These are phyloP conservation scores for Diloba caeruleocephala DNA, from an alignment of 2,888 invertebrate species.

Conservation along the genomic window DNA sequence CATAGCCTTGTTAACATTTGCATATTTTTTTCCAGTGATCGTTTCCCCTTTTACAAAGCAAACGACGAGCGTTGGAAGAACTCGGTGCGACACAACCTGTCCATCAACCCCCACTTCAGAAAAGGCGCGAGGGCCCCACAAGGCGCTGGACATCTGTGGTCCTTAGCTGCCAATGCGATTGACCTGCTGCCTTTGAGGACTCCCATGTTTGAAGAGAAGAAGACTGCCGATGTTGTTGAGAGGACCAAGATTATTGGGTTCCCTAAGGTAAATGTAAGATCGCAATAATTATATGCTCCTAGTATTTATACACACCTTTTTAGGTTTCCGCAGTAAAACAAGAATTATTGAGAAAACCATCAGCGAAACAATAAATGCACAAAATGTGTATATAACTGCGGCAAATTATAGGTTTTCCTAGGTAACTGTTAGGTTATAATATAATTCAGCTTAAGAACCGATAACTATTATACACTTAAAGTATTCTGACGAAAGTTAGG, in stretches of 20 bases:
- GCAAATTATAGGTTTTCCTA: no score
- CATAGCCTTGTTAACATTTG: no score
- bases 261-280: constrained; percentile 73
- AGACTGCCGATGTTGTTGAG: constrained; percentile 55
- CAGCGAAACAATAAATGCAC: no score
- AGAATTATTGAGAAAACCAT: no score
- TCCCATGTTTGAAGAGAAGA: constrained; percentile 65
- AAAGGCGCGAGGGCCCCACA: constrained; percentile 96
- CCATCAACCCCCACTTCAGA: constrained; percentile 96
- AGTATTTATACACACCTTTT: no score
- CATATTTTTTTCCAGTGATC: constrained; percentile 90
- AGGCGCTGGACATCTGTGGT: constrained; percentile 97
- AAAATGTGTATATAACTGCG: no score
- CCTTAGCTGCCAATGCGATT: constrained; percentile 91
- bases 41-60: constrained; percentile 96
- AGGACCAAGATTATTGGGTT: constrained; percentile 71
- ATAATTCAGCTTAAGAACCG: no score
- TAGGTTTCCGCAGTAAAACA: no score
- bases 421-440: no score
- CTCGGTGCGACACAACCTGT: constrained; percentile 96
- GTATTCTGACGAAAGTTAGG: no score
- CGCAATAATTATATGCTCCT: no score
- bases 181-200: constrained; percentile 79
- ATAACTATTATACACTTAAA: no score
- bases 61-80: constrained; percentile 98